Conservation (phyloP, 2,797 vertebrate species). For the Oreonectes daqikongensis region DNA sequence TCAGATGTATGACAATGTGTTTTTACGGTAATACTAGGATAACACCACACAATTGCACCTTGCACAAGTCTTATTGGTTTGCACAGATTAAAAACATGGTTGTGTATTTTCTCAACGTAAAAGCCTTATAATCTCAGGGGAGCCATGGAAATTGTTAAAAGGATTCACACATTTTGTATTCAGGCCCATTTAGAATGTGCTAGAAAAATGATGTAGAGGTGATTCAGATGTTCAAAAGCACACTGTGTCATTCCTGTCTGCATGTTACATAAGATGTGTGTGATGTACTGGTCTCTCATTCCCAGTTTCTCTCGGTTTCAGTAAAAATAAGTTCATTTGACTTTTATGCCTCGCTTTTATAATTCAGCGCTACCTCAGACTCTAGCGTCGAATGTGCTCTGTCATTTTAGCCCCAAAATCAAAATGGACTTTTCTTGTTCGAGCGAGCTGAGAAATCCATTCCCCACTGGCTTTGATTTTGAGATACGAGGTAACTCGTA, state of each 20-base stretch:
- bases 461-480: constrained; percentile 40
- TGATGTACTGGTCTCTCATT: constrained; percentile 25
- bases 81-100: not conserved
- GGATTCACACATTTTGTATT: constrained; percentile 32
- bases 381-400: constrained; percentile 64
- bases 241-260: constrained; percentile 33
- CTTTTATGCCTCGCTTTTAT: constrained; percentile 42
- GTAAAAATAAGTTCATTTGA: constrained; percentile 26
- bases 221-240: constrained; percentile 43
- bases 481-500: constrained; percentile 25
- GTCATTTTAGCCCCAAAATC: constrained; percentile 65
- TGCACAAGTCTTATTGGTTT: not conserved
- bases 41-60: constrained; percentile 28
- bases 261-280: constrained; percentile 44
- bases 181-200: constrained; percentile 21
- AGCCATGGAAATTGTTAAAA: constrained; percentile 39
- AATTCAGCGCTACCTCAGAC: constrained; percentile 59
- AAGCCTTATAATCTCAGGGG: not conserved
- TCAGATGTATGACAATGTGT: too few relatives aligned
- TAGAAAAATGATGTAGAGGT: constrained; percentile 25
- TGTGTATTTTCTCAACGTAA: constrained; percentile 4
- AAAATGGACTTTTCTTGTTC: constrained; percentile 79
- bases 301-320: not conserved
- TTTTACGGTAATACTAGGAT: too few relatives aligned
- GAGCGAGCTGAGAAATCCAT: constrained; percentile 48